Evolutionary conservation across 2,113 vertebrate genomes (phyloP), one percentile per base, ranked within the genome.

Genomic region (Formicarius rufipectus): DNA sequence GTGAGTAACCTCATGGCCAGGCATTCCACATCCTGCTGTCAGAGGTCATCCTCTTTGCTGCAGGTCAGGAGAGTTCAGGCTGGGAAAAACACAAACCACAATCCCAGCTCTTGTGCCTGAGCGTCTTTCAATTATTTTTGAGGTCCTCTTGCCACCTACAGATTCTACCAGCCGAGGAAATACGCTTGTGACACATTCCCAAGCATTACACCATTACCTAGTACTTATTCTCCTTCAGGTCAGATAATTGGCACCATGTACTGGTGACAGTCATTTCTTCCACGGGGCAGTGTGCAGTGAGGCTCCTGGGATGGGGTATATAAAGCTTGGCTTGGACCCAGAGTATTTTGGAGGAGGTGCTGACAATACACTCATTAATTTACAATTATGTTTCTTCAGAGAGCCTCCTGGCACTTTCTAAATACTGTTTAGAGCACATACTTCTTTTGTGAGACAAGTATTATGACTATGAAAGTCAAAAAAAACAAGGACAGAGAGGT

Each of bases 301-400:
- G 62, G 25, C 14, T 86, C 50, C 50, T 78, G 35, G 52, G 68
- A 74, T 47, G 73, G 73, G 37, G 13, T 78, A 24, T 47, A 82
- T 68, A 94, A 89, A 94, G 74, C 56, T 71, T 95, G 94, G 95
- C 82, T 88, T 88, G 66, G 50, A 80, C 77, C 47, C 91, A 78
- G 68, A 33, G 91, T 87, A 93, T 95, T 92, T 72, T 91, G 93
- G 44, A 84, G 84, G 80, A 95, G 69, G 77, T 92, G 69, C 62
- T 97, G 94, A 95, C 89, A 95, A 95, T 91, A 91, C 69, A 49
- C n/a, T 87, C 22, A 37, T 95, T 95, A 87, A 95, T 92, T 92
- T 84, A 92, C 96, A 95, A 94, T 95, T 90, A 86, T 0, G 0
- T 78, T 92, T 84, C 84, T 91, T 95, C 64, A 56, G 77, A 95